phyloP scores from a whole-genome alignment of 2,797 vertebrate species.

The Cynodonichthys magdalenae region DNA sequence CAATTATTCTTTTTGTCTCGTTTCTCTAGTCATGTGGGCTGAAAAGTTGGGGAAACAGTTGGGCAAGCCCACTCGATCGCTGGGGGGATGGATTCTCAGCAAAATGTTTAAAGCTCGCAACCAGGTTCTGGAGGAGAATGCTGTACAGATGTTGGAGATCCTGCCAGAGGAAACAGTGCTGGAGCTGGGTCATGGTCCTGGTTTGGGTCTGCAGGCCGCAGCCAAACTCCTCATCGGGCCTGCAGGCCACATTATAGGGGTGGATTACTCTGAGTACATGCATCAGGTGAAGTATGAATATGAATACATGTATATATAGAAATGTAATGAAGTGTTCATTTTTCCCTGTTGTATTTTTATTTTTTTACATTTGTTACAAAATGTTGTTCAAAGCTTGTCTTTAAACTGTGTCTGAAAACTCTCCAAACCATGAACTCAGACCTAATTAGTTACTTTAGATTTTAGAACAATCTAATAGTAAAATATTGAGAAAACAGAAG shows the following conservation, averaged over 20 bases:
- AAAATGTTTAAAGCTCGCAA: conserved; percentile 61
- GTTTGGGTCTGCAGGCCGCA: conserved; percentile 72
- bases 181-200: conserved; percentile 78
- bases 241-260: conserved; percentile 73
- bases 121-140: conserved; percentile 64
- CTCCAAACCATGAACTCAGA: too few species aligned
- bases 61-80: conserved; percentile 62
- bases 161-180: conserved; percentile 73
- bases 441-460: too few species aligned
- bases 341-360: neutral
- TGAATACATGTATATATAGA: neutral
- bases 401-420: neutral
- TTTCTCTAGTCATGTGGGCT: conserved; percentile 57
- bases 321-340: too few species aligned
- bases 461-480: too few species aligned
- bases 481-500: too few species aligned
- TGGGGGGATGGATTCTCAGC: conserved; percentile 71
- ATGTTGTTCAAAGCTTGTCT: neutral
- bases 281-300: conserved; percentile 56
- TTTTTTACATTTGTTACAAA: neutral
- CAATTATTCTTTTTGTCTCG: too few species aligned
- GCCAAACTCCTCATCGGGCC: conserved; percentile 63
- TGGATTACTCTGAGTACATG: conserved; percentile 84
- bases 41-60: conserved; percentile 65
- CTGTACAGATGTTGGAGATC: conserved; percentile 69